Conservation (phyloP, 2,888 invertebrate genomes). For the Tridacna crocea region DNA sequence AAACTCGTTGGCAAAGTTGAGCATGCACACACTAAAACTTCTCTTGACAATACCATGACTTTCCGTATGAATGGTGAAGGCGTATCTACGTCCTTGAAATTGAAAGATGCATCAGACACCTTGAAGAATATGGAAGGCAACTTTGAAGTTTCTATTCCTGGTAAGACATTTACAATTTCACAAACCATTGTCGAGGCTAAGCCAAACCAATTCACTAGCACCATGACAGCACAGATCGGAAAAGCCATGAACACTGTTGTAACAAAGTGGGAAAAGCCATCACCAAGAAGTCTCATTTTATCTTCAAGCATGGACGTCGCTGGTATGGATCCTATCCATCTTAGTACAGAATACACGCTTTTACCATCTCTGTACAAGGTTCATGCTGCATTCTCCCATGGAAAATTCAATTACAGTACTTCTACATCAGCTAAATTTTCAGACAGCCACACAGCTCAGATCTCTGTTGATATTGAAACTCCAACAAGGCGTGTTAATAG, state of each 20-base stretch:
- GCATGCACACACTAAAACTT: conserved; percentile 63
- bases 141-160: conserved; percentile 66
- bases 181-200: conserved; percentile 64
- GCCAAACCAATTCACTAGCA: conserved; percentile 62
- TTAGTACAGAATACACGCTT: conserved; percentile 62
- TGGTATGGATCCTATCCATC: conserved; percentile 50
- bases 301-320: conserved; percentile 62
- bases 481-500: conserved; percentile 66
- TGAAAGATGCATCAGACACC: conserved; percentile 65
- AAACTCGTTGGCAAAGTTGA: conserved; percentile 61
- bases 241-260: conserved; percentile 57
- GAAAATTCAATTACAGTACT: conserved; percentile 56
- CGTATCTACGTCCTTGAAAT: conserved; percentile 53
- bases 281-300: conserved; percentile 49
- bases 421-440: conserved; percentile 51
- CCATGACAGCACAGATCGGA: conserved; percentile 57
- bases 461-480: conserved; percentile 57
- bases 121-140: conserved; percentile 60
- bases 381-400: conserved; percentile 49
- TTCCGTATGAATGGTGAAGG: conserved; percentile 65
- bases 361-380: conserved; percentile 58
- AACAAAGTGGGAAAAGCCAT: conserved; percentile 57
- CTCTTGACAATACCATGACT: conserved; percentile 61
- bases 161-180: conserved; percentile 64
- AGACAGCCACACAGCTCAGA: conserved; percentile 42